Evolutionary conservation across 2,888 invertebrate genomes (phyloP).

Genomic region (Platycheirus albimanus): DNA sequence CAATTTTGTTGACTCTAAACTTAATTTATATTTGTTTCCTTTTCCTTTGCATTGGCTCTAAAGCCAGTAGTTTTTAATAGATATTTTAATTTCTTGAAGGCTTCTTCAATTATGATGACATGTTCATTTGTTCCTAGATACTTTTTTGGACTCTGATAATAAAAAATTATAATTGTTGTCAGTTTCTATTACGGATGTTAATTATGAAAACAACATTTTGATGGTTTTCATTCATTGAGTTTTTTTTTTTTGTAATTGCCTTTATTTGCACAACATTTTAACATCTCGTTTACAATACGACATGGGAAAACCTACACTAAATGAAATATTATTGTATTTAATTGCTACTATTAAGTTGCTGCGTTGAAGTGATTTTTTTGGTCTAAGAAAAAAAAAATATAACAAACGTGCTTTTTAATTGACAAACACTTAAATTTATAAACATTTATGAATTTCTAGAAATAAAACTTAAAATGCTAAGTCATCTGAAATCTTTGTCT

Average conservation of each 20-base stretch:
- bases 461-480: background rate
- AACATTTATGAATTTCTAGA: background rate
- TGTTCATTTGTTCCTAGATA: background rate
- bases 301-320: background rate
- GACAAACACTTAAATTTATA: constrained; percentile 5
- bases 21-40: too few species aligned
- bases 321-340: constrained; percentile 1
- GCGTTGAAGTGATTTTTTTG: background rate
- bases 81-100: background rate
- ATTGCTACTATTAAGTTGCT: constrained; percentile 5
- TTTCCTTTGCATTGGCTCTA: too few species aligned
- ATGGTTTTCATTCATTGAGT: background rate
- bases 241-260: constrained; percentile 6
- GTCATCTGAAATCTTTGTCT: background rate
- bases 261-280: constrained; percentile 8
- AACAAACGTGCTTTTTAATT: background rate
- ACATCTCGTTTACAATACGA: background rate
- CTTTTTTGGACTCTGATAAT: background rate
- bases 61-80: too few species aligned
- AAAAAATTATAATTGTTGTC: background rate
- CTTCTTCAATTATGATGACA: constrained; percentile 4
- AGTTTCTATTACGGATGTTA: constrained; percentile 8
- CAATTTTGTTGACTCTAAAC: too few species aligned
- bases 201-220: background rate
- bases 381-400: background rate